A percentile compares a stretch with the other conserved stretches of the same genome.
phyloP scores from a whole-genome alignment of 2,888 invertebrate species.

The Caenorhabditis zanzibari region DNA sequence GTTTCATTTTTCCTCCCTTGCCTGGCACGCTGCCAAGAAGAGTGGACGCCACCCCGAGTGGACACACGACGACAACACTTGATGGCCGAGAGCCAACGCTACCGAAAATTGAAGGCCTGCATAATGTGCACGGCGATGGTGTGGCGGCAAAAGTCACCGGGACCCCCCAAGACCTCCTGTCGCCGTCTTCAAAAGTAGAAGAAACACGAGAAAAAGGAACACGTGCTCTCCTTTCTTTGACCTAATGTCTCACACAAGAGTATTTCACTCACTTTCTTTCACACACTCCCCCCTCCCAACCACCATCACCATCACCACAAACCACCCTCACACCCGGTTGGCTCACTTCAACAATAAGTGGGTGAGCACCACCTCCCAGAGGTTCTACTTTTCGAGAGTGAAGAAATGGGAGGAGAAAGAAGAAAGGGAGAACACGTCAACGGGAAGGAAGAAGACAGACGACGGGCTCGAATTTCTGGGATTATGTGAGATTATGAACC shows the following conservation, averaged over 20 bases:
- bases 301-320: slow-evolving; percentile 23
- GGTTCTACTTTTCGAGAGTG: slow-evolving; percentile 44
- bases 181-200: slow-evolving; percentile 5
- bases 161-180: slow-evolving; percentile 1
- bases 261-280: slow-evolving; percentile 38
- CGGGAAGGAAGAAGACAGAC: slow-evolving; percentile 6
- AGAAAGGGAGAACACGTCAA: slow-evolving; percentile 44
- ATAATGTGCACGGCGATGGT: slow-evolving; percentile 45
- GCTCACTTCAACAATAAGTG: slow-evolving; percentile 64
- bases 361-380: slow-evolving; percentile 37
- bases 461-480: slow-evolving; percentile 58
- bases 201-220: slow-evolving; percentile 44
- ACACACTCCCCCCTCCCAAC: slow-evolving; percentile 16
- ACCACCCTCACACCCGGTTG: slow-evolving; percentile 50
- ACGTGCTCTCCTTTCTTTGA: slow-evolving; percentile 38
- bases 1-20: slow-evolving; percentile 44
- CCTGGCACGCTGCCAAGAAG: slow-evolving; percentile 45
- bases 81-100: slow-evolving; percentile 54
- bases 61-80: slow-evolving; percentile 50
- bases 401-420: slow-evolving; percentile 17
- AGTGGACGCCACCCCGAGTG: slow-evolving; percentile 30
- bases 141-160: slow-evolving; percentile 3
- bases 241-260: slow-evolving; percentile 59
- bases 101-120: slow-evolving; percentile 54
- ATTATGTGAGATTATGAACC: slow-evolving; percentile 60